Conservation (phyloP, 1,140 invertebrate genomes). For the Sminthurinus signatus region DNA sequence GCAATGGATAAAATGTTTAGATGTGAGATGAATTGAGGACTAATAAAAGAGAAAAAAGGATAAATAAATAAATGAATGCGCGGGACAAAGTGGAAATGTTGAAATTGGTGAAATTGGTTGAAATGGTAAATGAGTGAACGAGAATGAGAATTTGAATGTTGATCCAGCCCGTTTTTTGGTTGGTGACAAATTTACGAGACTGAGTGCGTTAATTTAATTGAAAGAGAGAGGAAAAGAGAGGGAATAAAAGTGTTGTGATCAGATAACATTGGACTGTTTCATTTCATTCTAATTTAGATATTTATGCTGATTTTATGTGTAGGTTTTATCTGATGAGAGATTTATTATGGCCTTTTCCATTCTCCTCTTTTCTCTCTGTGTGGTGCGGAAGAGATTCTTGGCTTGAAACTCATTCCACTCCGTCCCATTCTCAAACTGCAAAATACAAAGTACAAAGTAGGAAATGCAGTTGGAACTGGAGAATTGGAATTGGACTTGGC, state of each 20-base stretch:
- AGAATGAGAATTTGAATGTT: too few species aligned
- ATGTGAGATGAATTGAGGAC: too few species aligned
- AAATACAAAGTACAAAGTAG: too few species aligned
- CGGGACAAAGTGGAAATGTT: too few species aligned
- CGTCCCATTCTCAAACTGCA: background rate
- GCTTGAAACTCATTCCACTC: background rate
- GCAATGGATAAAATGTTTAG: too few species aligned
- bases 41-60: too few species aligned
- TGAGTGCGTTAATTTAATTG: constrained; percentile 14
- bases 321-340: constrained; percentile 15
- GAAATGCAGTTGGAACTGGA: too few species aligned
- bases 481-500: too few species aligned
- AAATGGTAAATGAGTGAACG: too few species aligned
- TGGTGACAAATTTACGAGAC: constrained; percentile 10
- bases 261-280: constrained; percentile 7
- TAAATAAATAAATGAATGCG: too few species aligned
- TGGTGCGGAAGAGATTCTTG: background rate
- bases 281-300: constrained; percentile 16
- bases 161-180: background rate
- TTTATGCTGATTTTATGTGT: constrained; percentile 19
- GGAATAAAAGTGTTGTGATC: background rate
- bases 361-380: background rate
- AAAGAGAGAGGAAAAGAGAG: constrained; percentile 1
- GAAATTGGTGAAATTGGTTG: too few species aligned
- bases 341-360: background rate